A percentile compares a stretch with the other conserved stretches of the same genome.
phyloP scores from a whole-genome alignment of 2,797 vertebrate species.

The Arctocebus calabarensis region DNA sequence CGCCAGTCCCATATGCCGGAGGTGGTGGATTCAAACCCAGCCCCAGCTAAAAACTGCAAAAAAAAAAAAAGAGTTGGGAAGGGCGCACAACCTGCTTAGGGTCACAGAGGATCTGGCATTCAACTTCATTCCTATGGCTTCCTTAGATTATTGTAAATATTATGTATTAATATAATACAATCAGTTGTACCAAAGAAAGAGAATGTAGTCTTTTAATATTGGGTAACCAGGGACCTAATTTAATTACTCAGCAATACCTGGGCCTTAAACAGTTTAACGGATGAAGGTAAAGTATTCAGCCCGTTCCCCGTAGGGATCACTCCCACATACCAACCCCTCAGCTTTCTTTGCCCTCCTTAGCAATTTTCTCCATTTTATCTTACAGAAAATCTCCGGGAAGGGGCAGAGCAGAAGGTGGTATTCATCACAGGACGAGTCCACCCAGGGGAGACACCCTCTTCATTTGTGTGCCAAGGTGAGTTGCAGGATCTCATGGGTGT shows the following conservation, averaged over 20 bases:
- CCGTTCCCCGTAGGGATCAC: neutral
- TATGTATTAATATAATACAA: neutral
- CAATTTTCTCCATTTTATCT: slow-evolving; percentile 65
- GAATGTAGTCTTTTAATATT: slow-evolving; percentile 38
- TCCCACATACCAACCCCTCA: neutral
- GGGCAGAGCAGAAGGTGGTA: slow-evolving; percentile 94
- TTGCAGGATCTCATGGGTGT: neutral
- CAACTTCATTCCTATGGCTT: neutral
- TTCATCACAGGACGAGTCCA: slow-evolving; percentile 97
- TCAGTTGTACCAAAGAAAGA: slow-evolving; percentile 29
- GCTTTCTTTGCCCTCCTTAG: neutral
- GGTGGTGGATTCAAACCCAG: too few relatives aligned
- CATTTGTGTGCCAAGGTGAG: slow-evolving; percentile 98
- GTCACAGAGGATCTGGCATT: neutral
- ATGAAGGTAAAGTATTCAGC: neutral
- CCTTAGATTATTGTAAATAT: slow-evolving; percentile 16
- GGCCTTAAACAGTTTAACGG: slow-evolving; percentile 14
- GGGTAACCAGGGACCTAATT: neutral
- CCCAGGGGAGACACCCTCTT: slow-evolving; percentile 98
- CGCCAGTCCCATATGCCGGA: too few relatives aligned
- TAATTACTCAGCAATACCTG: neutral
- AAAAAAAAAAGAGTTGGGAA: too few relatives aligned
- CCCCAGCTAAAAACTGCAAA: too few relatives aligned
- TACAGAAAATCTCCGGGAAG: slow-evolving; percentile 91
- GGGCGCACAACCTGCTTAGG: neutral